A percentile compares a stretch with the other conserved stretches of the same genome.
phyloP scores from a whole-genome alignment of 2,888 invertebrate species.

The Andrena trimmerana region DNA sequence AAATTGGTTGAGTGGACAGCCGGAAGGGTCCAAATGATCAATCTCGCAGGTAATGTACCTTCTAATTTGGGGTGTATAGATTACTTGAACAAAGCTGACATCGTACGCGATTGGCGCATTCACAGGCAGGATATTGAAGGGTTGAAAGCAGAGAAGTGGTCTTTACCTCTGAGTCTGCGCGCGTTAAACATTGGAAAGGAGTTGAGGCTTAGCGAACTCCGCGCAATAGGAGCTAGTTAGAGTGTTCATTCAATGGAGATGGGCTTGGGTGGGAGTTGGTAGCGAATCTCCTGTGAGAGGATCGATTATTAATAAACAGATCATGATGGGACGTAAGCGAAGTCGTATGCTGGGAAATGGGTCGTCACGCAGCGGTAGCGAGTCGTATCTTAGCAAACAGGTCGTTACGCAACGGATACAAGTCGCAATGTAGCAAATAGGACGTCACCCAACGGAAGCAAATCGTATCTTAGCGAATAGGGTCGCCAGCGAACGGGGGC shows the following conservation, averaged over 20 bases:
- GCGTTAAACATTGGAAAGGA: not conserved
- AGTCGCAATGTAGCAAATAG: constrained; percentile 40
- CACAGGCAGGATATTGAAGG: not conserved
- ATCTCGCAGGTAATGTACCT: not conserved
- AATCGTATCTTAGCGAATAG: constrained; percentile 39
- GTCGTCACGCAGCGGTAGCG: not conserved
- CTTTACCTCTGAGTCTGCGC: not conserved
- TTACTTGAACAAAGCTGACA: not conserved
- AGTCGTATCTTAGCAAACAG: constrained; percentile 33
- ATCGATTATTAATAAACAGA: constrained; percentile 33
- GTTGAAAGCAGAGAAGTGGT: not conserved
- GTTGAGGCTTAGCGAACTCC: not conserved
- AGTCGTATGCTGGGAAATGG: constrained; percentile 2
- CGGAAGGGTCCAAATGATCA: not conserved
- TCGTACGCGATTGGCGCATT: not conserved
- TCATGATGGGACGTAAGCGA: not conserved
- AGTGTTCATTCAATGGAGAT: not conserved
- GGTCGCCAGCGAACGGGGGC: constrained; percentile 10
- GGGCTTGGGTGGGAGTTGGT: not conserved
- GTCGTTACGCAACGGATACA: constrained; percentile 46
- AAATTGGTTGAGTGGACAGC: constrained; percentile 21
- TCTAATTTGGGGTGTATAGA: not conserved
- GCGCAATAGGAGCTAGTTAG: not conserved
- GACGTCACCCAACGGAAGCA: constrained; percentile 32
- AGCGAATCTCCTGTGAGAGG: no score